phyloP scores from a whole-genome alignment of 92 coral and sea anemone genomes.

The Phenganax stokvisi region DNA sequence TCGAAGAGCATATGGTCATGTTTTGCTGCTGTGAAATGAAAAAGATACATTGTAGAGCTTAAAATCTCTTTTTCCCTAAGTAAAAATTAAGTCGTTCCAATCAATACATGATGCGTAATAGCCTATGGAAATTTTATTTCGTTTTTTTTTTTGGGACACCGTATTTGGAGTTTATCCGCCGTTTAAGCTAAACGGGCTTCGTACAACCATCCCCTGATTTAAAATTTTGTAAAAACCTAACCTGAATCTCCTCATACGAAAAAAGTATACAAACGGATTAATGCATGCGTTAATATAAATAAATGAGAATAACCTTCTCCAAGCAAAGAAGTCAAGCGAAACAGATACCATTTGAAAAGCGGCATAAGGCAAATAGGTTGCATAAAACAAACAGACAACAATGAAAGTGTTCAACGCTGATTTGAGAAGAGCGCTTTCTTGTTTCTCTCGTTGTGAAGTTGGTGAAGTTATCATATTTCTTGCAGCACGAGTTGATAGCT shows the following conservation, averaged over 20 bases:
- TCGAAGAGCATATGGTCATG: no score
- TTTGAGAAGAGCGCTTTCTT: conserved; percentile 8
- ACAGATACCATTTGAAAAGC: conserved; percentile 18
- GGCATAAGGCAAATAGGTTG: conserved; percentile 27
- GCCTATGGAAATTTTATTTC: no score
- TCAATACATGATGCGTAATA: no score
- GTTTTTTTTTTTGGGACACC: no score
- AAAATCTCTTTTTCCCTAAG: no score
- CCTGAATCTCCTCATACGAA: conserved; percentile 23
- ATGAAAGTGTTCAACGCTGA: conserved; percentile 21
- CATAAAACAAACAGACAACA: conserved; percentile 25
- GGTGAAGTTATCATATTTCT: background rate
- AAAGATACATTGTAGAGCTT: no score
- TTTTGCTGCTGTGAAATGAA: no score
- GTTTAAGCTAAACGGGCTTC: no score
- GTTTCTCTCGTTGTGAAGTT: background rate
- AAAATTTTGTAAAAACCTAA: background rate
- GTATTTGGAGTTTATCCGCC: no score
- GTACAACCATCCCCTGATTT: background rate
- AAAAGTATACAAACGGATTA: conserved; percentile 27
- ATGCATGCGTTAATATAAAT: conserved; percentile 29
- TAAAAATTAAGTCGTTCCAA: no score
- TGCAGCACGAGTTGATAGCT: background rate
- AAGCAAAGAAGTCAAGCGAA: conserved; percentile 13
- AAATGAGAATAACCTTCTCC: conserved; percentile 24